Conservation (phyloP, 2,888 invertebrate genomes). For the Kryphioiulus occultus region DNA sequence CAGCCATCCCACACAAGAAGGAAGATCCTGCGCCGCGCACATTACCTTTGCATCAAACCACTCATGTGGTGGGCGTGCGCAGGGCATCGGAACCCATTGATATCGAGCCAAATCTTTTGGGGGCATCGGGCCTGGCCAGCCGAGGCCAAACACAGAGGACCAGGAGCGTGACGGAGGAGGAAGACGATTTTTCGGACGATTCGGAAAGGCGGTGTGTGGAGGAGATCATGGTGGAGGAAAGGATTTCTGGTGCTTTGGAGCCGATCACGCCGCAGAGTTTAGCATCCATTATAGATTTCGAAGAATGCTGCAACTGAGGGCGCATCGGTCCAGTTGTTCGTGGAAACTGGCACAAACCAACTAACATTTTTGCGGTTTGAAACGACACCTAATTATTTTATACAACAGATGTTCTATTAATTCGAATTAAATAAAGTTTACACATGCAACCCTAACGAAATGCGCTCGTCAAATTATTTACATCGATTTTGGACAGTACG, state of each 20-base stretch:
- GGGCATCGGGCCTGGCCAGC: too few relatives aligned
- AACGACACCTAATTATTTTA: not conserved
- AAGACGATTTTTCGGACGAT: not conserved
- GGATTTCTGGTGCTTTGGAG: conserved; percentile 41
- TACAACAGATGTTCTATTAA: conserved; percentile 37
- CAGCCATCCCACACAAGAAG: not conserved
- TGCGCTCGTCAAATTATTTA: too few relatives aligned
- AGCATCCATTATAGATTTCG: conserved; percentile 47
- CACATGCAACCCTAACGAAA: not conserved
- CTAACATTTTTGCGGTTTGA: not conserved
- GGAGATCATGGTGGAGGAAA: not conserved
- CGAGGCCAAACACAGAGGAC: not conserved
- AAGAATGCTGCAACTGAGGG: not conserved
- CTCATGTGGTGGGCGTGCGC: not conserved
- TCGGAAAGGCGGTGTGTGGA: not conserved
- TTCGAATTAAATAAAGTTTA: conserved; percentile 34
- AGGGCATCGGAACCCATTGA: conserved; percentile 49
- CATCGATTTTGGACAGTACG: too few relatives aligned
- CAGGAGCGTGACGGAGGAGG: conserved; percentile 8
- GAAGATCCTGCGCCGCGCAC: not conserved
- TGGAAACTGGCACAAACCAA: not conserved
- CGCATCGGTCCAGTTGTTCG: not conserved
- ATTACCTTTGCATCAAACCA: not conserved
- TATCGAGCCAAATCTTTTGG: too few relatives aligned
- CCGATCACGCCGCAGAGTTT: conserved; percentile 48